A percentile compares a stretch with the other conserved stretches of the same genome.
These are phyloP conservation scores for Drosophila parthenogenetica DNA, from an alignment of 2,888 invertebrate genomes.

Conservation along the genomic window DNA sequence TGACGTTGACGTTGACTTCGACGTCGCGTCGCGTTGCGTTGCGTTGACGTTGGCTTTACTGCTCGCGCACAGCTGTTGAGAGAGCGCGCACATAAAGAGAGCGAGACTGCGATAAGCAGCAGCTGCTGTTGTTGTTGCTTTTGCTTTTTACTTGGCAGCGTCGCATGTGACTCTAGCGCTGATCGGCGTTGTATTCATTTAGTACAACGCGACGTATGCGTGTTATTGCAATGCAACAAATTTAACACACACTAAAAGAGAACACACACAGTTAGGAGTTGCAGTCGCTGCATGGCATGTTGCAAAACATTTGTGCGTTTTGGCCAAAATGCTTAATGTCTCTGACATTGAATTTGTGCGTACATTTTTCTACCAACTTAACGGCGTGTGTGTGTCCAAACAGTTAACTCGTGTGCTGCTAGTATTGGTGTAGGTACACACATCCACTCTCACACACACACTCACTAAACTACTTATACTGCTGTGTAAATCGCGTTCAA, in stretches of 20 bases:
- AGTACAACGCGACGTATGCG: conserved; percentile 69
- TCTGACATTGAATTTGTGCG: conserved; percentile 64
- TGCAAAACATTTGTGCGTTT: conserved; percentile 57
- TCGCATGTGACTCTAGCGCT: conserved; percentile 64
- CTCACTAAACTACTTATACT: not conserved
- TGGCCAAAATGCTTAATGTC: conserved; percentile 68
- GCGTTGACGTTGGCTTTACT: conserved; percentile 1
- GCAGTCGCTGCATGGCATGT: conserved; percentile 38
- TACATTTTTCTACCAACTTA: conserved; percentile 14
- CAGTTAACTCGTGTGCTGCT: conserved; percentile 40
- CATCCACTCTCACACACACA: not conserved
- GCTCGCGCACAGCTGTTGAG: conserved; percentile 57
- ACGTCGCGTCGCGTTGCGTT: conserved; percentile 3
- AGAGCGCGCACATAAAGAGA: not conserved
- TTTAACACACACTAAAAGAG: conserved; percentile 1
- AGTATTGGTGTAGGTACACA: conserved; percentile 13
- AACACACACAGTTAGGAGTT: conserved; percentile 28
- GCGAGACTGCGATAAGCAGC: conserved; percentile 48
- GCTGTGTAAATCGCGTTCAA: conserved; percentile 36
- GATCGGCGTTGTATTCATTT: conserved; percentile 17
- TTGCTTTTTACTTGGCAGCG: conserved; percentile 7
- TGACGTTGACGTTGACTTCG: conserved; percentile 14
- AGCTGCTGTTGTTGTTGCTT: conserved; percentile 8
- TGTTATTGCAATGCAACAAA: conserved; percentile 39
- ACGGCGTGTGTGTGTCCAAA: conserved; percentile 40